A percentile compares a stretch with the other conserved stretches of the same genome.
Conservation (phyloP, 2,797 vertebrate genomes). For the Gambusia yucatana region DNA sequence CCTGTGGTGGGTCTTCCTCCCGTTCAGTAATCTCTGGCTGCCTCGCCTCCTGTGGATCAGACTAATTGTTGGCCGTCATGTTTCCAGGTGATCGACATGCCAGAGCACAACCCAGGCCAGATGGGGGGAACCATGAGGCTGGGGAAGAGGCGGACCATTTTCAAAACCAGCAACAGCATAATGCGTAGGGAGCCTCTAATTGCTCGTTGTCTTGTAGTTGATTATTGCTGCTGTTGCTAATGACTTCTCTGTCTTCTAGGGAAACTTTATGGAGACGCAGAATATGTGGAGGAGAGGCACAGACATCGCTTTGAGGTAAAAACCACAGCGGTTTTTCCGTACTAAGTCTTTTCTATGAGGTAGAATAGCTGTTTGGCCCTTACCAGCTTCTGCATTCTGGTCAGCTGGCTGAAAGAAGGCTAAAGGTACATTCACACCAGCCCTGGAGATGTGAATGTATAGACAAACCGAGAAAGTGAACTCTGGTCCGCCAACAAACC, state of each 20-base stretch:
- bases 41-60: not conserved
- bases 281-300: conserved; percentile 91
- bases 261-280: conserved; percentile 88
- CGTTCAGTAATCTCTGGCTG: no score
- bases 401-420: not conserved
- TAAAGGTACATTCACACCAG: not conserved
- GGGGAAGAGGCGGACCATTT: conserved; percentile 92
- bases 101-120: conserved; percentile 93
- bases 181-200: conserved; percentile 80
- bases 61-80: not conserved
- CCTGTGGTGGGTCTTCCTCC: conserved; percentile 85
- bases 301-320: conserved; percentile 92
- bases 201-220: not conserved
- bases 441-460: no score
- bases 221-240: not conserved
- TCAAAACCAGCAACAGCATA: conserved; percentile 86
- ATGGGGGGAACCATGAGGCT: conserved; percentile 97
- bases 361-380: not conserved
- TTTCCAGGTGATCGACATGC: conserved; percentile 92
- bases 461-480: no score
- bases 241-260: conserved; percentile 69
- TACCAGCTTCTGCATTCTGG: not conserved
- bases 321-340: not conserved
- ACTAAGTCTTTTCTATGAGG: not conserved
- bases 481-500: no score